Base-by-base conservation (phyloP, 2,113 vertebrate species). In the Spilogale gracilis region DNA sequence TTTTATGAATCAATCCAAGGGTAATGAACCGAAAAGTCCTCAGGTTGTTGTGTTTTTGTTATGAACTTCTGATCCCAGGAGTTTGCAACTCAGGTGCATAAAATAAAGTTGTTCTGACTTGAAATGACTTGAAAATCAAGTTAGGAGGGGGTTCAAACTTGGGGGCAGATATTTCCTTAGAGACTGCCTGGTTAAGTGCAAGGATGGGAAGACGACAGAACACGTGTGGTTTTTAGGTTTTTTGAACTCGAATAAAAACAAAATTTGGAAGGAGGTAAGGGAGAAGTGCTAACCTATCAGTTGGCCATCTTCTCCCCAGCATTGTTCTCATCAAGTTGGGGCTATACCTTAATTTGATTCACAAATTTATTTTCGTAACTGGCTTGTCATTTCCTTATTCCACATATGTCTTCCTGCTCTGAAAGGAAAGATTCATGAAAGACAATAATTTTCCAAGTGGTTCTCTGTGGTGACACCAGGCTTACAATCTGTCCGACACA, bases 11-110 rank as follows among this genome's bases (percentile, higher is more conserved):
- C 69, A 58, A 84, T 25, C 43, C 43, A 65, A 67, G 88, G 90
- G 76, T 89, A 56, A 86, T 65, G 52, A 89, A 95, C n/a, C 52
- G 63, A 71, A 94, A 96, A 92, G 94, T 63, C 18, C 93, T 91
- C 58, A 87, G 78, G 54, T 95, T 90, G 71, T 71, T 81, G 13
- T 96, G 6, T 56, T 96, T 96, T 79, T 27, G 43, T 94, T 96
- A 84, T n/a, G 87, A 96, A 92, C 93, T 73, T 56, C 12, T 48
- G 16, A 96, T 91, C 87, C 74, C 23, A 81, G 17, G 38, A 88
- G 6, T 89, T 69, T 93, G 21, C 43, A 61, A 32, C 63, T 91
- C 48, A 96, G 88, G 48, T 76, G 3, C 67, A 52, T 84, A 95
- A 95, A 61, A 52, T 84, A 95, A 95, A 61, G 25, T 81, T 91